phyloP scores from a whole-genome alignment of 2,113 vertebrate genomes.

The Aix galericulata region DNA sequence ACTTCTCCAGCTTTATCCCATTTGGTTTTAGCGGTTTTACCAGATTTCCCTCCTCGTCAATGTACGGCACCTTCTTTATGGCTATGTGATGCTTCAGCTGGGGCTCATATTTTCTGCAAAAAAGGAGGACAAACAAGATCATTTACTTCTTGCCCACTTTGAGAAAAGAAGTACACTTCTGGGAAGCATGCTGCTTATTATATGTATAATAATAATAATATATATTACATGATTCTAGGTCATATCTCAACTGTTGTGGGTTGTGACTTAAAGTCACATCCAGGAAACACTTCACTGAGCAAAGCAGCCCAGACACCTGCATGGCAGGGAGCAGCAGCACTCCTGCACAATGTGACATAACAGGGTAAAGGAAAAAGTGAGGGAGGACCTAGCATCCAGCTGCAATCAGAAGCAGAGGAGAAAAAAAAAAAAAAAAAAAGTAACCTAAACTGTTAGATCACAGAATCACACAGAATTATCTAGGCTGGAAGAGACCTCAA shows the following conservation, averaged over 20 bases:
- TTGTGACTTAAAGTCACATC: not conserved
- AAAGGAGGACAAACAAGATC: not conserved
- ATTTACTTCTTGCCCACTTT: not conserved
- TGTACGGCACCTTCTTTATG: constrained; percentile 90
- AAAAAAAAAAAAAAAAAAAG: not conserved
- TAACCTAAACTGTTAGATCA: not conserved
- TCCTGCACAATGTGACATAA: not conserved
- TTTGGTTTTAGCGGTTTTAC: constrained; percentile 89
- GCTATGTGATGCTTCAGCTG: constrained; percentile 87
- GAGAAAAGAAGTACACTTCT: not conserved
- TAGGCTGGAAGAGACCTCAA: too few relatives aligned
- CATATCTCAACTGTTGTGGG: not conserved
- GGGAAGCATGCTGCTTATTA: not conserved
- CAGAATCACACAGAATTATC: too few relatives aligned
- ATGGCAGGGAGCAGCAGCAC: not conserved
- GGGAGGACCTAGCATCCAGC: not conserved
- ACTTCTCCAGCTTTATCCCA: constrained; percentile 98
- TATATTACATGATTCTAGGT: not conserved
- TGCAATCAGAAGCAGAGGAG: not conserved
- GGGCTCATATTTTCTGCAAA: constrained; percentile 78
- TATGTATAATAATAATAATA: too few relatives aligned
- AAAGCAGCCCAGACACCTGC: not conserved
- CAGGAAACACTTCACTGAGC: not conserved
- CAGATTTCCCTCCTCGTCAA: constrained; percentile 85
- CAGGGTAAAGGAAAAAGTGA: not conserved